A percentile compares a stretch with the other conserved stretches of the same genome.
phyloP scores from a whole-genome alignment of 2,113 vertebrate genomes.

The Arizona elegans region DNA sequence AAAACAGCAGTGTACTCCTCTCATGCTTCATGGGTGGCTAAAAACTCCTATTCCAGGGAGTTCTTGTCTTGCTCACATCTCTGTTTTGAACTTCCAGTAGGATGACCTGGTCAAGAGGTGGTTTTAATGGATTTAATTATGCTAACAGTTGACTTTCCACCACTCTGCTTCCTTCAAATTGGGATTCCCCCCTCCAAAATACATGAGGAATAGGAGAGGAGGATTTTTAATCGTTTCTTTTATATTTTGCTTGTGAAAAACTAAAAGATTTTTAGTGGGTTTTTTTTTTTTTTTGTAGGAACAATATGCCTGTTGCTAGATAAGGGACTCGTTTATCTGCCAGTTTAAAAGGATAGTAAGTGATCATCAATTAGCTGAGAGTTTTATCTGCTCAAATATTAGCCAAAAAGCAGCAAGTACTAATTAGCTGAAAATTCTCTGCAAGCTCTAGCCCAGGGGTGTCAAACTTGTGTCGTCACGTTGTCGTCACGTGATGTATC shows the following conservation, averaged over 20 bases:
- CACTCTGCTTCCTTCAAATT: not conserved
- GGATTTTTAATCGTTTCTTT: not conserved
- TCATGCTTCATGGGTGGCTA: not conserved
- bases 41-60: not conserved
- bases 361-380: not conserved
- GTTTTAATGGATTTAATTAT: not conserved
- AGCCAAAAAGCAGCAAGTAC: not conserved
- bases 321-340: not conserved
- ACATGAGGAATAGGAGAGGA: not conserved
- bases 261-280: not conserved
- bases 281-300: not conserved
- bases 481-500: too few species aligned
- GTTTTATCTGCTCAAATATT: not conserved
- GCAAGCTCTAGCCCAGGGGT: not conserved
- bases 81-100: not conserved
- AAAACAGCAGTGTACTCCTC: not conserved
- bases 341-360: not conserved
- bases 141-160: not conserved
- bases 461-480: too few species aligned
- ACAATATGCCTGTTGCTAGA: not conserved
- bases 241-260: not conserved
- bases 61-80: not conserved
- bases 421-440: not conserved
- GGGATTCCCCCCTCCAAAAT: not conserved
- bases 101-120: not conserved